These are phyloP conservation scores for Habrosyne pyritoides DNA, from an alignment of 2,888 invertebrate genomes.

Conservation along the genomic window DNA sequence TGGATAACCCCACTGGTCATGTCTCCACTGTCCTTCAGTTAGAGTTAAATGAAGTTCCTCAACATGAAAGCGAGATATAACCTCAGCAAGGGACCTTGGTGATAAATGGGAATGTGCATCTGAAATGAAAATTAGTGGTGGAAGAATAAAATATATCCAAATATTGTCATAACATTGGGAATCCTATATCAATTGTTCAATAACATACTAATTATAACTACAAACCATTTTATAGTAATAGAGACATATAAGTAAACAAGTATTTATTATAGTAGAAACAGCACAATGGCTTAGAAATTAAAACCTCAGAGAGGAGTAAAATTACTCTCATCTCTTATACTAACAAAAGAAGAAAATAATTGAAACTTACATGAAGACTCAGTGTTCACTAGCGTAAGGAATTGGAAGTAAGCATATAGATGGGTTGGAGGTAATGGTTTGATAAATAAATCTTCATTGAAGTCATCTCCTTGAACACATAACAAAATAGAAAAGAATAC, in stretches of 20 bases:
- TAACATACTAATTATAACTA: too few species aligned
- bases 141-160: too few species aligned
- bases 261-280: too few species aligned
- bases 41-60: constrained; percentile 95
- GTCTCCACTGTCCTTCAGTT: constrained; percentile 97
- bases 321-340: not conserved
- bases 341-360: not conserved
- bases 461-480: constrained; percentile 83
- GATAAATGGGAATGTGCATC: constrained; percentile 94
- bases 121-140: constrained; percentile 71
- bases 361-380: constrained; percentile 84
- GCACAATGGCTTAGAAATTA: too few species aligned
- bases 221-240: too few species aligned
- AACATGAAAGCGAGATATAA: constrained; percentile 91
- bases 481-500: constrained; percentile 27
- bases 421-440: constrained; percentile 93
- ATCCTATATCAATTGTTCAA: too few species aligned
- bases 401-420: constrained; percentile 95
- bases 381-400: constrained; percentile 90
- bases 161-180: too few species aligned
- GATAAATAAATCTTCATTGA: constrained; percentile 94
- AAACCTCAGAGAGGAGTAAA: too few species aligned
- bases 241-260: too few species aligned
- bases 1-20: constrained; percentile 97
- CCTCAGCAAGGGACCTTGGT: constrained; percentile 94